Base-by-base conservation (phyloP, 2,888 invertebrate species). In the Cephus sareptanus region DNA sequence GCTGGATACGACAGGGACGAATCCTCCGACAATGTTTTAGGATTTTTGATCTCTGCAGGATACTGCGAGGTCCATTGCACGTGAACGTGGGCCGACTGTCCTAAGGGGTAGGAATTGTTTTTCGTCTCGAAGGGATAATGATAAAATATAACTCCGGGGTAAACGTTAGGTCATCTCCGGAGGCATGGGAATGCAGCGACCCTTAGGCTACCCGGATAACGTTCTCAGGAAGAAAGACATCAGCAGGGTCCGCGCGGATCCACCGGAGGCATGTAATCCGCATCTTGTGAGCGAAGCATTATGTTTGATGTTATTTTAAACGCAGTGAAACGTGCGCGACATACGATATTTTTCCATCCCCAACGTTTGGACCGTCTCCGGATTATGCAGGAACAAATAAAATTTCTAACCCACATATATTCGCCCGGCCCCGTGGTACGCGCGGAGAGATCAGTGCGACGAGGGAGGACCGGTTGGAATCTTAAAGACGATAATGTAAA, bases 301-400 rank as follows among this genome's bases (percentile, higher is more conserved):
- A 85, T 82, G 81, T 81, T 84, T 82, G 83, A 85, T 84, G 85
- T 83, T 81, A 84, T 82, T 85, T 85, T 86, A 85, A 85, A 83
- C 83, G 85, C 81, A 79, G 76, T 75, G 80, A 74, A 74, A 82
- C 81, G 83, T 80, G 82, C 79, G 79, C 76, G 74, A 77, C 80
- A 80, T 82, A 79, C 77, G 82, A 83, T 81, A 80, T 82, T 78
- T 77, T 77, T 79, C 74, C 75, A 78, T 77, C 70, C 74, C 79
- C 77, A 33, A 75, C 69, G 77, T 15, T 23, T 15, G 1, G 40
- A 75, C 76, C 74, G 15, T 23, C 74, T 75, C 75, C 23, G 35
- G 69, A 75, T 79, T 80, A 77, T 37, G 73, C 30, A 56, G 76
- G 68, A 78, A 79, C 40, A 75, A 79, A 82, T 83, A 79, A 79